Evolutionary conservation across 2,797 vertebrate genomes (phyloP).

Genomic region (Crossoptilon crossoptilon): DNA sequence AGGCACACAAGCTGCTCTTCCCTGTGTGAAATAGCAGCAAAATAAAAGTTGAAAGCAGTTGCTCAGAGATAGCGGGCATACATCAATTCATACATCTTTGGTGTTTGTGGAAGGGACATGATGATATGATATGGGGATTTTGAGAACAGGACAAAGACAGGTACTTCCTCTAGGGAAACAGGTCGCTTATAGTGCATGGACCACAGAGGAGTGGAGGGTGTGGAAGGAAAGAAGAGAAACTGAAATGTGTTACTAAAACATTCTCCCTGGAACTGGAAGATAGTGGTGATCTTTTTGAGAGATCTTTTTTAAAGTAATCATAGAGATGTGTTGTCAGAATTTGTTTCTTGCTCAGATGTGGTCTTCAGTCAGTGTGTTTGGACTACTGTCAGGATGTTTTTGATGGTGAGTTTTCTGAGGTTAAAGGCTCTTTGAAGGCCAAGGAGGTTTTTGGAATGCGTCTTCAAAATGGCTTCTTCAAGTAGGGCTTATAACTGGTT

Average conservation of each 20-base stretch:
- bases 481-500: neutral
- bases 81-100: neutral
- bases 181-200: neutral
- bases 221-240: neutral
- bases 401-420: neutral
- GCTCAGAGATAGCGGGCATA: neutral
- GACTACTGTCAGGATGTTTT: neutral
- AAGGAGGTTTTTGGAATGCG: neutral
- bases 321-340: neutral
- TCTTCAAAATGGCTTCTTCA: neutral
- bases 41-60: neutral
- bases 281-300: neutral
- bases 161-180: neutral
- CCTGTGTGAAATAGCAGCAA: neutral
- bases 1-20: neutral
- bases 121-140: neutral
- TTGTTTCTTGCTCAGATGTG: neutral
- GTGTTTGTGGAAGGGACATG: neutral
- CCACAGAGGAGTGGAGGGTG: neutral
- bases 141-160: neutral
- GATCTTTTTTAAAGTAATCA: neutral
- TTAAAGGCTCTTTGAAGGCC: neutral
- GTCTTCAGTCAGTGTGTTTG: neutral
- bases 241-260: neutral
- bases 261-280: neutral